Conservation (phyloP, 1,140 invertebrate species). For the Trichomalopsis sarcophagae region DNA sequence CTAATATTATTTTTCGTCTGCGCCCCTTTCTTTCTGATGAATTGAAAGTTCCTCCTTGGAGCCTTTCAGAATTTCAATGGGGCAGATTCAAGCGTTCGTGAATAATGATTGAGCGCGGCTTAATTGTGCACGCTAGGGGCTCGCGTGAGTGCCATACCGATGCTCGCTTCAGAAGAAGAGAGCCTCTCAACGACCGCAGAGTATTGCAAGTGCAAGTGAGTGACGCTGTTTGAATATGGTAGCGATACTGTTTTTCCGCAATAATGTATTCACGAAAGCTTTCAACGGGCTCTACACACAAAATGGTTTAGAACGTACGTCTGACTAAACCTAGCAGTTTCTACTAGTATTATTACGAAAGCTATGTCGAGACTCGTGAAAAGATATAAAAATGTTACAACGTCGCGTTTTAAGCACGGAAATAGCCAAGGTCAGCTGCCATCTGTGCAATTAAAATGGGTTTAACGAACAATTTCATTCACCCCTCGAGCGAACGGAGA, state of each 20-base stretch:
- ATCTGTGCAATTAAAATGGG: neutral
- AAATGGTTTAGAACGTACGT: no score
- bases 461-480: neutral
- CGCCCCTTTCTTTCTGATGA: neutral
- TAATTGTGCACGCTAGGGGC: neutral
- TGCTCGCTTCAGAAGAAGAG: neutral
- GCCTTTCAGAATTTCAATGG: neutral
- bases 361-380: no score
- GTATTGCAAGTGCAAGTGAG: no score
- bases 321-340: no score
- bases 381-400: no score
- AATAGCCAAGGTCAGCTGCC: neutral
- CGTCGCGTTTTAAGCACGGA: neutral
- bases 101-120: conserved; percentile 1
- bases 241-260: no score
- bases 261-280: no score
- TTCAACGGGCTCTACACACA: no score
- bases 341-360: no score
- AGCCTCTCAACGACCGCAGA: no score
- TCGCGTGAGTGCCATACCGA: neutral
- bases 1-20: neutral
- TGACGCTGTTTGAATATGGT: no score
- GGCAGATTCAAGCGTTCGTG: neutral
- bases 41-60: neutral
- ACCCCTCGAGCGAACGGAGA: neutral